Base-by-base conservation (phyloP, 1,140 invertebrate genomes). In the Atta cephalotes region DNA sequence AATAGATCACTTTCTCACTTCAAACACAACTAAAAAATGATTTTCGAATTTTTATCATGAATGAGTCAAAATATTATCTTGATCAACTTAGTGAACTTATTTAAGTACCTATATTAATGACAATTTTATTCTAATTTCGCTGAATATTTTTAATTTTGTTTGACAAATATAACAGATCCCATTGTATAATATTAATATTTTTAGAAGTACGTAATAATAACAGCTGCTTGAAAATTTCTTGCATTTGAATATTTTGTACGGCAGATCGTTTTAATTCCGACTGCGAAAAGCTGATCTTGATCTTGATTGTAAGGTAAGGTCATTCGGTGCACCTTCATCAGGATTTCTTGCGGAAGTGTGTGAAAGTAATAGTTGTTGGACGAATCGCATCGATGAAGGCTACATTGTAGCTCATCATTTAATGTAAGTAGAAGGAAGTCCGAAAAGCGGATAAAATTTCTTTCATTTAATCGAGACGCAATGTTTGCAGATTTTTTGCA, bases 331-430 rank as follows among this genome's bases (percentile, higher is more conserved):
- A 62, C 80, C 80, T 84, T 84, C 70, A 62, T 45, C 21, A 6
- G 49, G 28, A 28, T 84, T 84, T 84, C 70, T 84, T 68, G 68
- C 39, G 80, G 80, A 84, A 84, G 70, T 25, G n/a, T 25, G 70
- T 84, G 80, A 84, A 84, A 84, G 80, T 60, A 35, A 84, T 3
- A 21, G 14, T n/a, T 3, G 63, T 76, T 14, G 18, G 39, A 12
- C n/a, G 56, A 35, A 25, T 58, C 7, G 28, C 14, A 63, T 72
- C 21, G 39, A 45, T 45, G 39, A 45, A 45, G 66, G 18, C n/a
- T 21, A 3, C 16, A 16, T 3, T 21, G 56, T 51, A 25, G 9
- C n/a, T 21, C 66, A 58, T 58, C 21, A 45, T 28, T 58, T 35
- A 0, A 71, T 28, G 9, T 10, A 49, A 14, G 12, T 9, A 49